Evolutionary conservation across 2,888 invertebrate species (phyloP).

Genomic region (Latrodectus elegans): DNA sequence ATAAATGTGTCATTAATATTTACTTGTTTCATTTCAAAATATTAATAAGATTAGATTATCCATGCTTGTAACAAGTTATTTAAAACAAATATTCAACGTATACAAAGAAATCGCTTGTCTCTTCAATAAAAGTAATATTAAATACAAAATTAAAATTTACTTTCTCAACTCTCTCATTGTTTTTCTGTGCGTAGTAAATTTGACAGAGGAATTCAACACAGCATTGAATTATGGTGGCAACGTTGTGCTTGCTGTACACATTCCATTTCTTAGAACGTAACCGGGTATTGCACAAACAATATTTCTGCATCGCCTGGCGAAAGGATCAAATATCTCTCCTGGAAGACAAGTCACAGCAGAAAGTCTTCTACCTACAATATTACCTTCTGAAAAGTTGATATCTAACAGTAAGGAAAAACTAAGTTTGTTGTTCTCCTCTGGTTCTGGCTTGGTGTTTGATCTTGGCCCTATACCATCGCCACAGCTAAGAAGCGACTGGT

Average conservation of each 20-base stretch:
- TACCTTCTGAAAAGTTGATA: constrained; percentile 59
- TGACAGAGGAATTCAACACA: not conserved
- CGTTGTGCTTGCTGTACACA: constrained; percentile 33
- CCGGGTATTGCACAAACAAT: constrained; percentile 61
- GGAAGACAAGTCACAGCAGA: constrained; percentile 14
- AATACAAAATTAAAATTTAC: too few species aligned
- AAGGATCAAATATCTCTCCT: constrained; percentile 60
- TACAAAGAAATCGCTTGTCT: too few species aligned
- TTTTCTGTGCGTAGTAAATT: too few species aligned
- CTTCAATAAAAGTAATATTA: too few species aligned
- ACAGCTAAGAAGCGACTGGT: constrained; percentile 42
- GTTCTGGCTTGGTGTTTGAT: constrained; percentile 9
- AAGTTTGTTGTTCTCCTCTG: constrained; percentile 36
- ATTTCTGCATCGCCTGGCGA: constrained; percentile 51
- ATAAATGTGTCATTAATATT: too few species aligned
- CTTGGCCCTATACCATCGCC: constrained; percentile 46
- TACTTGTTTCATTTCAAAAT: too few species aligned
- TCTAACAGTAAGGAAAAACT: constrained; percentile 58
- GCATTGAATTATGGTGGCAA: not conserved
- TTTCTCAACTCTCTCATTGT: too few species aligned
- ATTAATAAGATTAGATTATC: too few species aligned
- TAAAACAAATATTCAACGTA: too few species aligned
- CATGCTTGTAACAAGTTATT: too few species aligned
- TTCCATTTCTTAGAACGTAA: constrained; percentile 41
- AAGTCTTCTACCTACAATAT: constrained; percentile 41